phyloP scores from a whole-genome alignment of 2,113 vertebrate species.

The Hiodon tergisus region DNA sequence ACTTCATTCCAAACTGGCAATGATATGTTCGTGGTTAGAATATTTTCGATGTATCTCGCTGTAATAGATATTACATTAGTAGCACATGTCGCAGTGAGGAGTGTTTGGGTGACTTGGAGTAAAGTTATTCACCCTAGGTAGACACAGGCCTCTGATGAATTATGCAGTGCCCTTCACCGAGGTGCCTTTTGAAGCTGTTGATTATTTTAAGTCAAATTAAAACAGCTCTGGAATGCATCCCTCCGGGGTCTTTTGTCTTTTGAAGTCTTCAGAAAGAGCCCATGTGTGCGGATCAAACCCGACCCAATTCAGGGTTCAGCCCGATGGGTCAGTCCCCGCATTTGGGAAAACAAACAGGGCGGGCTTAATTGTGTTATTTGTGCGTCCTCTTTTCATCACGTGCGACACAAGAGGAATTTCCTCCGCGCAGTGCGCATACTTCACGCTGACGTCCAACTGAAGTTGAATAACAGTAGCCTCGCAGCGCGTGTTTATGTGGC shows the following conservation, averaged over 20 bases:
- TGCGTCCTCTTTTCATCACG: neutral
- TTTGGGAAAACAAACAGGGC: conserved; percentile 58
- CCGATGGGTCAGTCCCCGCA: conserved; percentile 66
- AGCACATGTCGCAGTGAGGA: conserved; percentile 27
- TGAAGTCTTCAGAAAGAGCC: conserved; percentile 62
- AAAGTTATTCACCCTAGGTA: conserved; percentile 13
- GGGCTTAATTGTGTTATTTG: conserved; percentile 25
- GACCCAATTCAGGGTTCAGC: conserved; percentile 56
- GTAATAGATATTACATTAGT: conserved; percentile 46
- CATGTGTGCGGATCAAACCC: conserved; percentile 57
- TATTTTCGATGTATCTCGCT: conserved; percentile 33
- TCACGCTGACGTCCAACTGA: neutral
- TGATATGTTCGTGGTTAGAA: conserved; percentile 25
- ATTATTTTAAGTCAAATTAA: conserved; percentile 64
- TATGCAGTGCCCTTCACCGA: conserved; percentile 22
- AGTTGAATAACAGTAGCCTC: neutral
- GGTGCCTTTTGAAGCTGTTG: conserved; percentile 36
- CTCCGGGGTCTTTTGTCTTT: conserved; percentile 59
- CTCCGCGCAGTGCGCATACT: neutral
- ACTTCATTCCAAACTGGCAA: conserved; percentile 3
- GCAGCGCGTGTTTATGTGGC: neutral
- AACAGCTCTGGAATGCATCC: conserved; percentile 60
- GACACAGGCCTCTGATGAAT: conserved; percentile 14
- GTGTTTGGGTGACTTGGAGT: conserved; percentile 38
- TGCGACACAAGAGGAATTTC: conserved; percentile 2